Evolutionary conservation across 2,888 invertebrate genomes (phyloP), one percentile per base, ranked within the genome.

Genomic region (Trachelus tabidus): DNA sequence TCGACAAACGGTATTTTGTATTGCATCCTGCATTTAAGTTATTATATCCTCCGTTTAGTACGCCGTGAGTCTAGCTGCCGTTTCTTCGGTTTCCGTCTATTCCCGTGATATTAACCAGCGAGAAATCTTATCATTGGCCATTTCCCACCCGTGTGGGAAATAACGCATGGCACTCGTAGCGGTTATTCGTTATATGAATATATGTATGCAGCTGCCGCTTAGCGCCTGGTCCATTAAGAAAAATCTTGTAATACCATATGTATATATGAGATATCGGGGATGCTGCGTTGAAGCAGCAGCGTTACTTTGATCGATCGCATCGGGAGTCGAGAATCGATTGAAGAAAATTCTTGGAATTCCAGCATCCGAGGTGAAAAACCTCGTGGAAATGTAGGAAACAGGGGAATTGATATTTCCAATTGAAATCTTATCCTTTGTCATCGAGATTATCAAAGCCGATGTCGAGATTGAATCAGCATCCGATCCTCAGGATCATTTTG

Each of bases 1-100:
- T 68, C 80, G 77, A 73, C 73, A 78, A 81, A 81, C 83, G 81
- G 81, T 81, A 82, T 82, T 78, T 76, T 75, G 76, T 79, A 73
- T 73, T 76, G 75, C 75, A 80, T 80, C 78, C 77, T 75, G 77
- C 73, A 79, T 80, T 71, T 71, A 71, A 31, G 31, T 34, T 71
- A 71, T 33, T 31, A 33, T 71, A 71, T 71, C 12, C 33, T 31
- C 31, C 33, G 71, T 71, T 71, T 71, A 71, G 34, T 31, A 31
- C 1, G 31, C 33, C 71, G 71, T 33, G 71, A 31, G 71, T 71
- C 30, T 34, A 34, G 34, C 71, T 12, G 37, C 12, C 15, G 30
- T 12, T 71, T 30, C 71, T 6, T 23, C 23, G 23, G 23, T 23
- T 23, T 9, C 40, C 40, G 40, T 23, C 9, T 1, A 9, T 56